Conservation (phyloP, 2,113 vertebrate genomes). For the Okapia johnstoni region DNA sequence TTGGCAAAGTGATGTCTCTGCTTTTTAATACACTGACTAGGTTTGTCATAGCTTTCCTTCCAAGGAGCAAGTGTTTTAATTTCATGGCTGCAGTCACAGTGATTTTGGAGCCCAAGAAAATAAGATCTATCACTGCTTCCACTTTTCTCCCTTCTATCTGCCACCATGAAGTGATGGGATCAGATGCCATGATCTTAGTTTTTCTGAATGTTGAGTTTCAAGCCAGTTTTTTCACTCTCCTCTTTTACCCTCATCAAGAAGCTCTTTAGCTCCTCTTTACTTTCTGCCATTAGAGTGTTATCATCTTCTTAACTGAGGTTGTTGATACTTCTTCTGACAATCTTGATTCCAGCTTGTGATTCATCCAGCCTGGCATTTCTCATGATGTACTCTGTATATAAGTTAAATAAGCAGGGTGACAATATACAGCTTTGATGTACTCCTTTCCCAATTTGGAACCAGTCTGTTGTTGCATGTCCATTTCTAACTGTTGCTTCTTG, state of each 20-base stretch:
- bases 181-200: not conserved
- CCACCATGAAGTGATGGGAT: not conserved
- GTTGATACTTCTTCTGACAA: not conserved
- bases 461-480: not conserved
- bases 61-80: not conserved
- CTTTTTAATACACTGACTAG: not conserved
- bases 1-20: not conserved
- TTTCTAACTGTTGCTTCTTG: not conserved
- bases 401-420: not conserved
- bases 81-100: not conserved
- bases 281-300: not conserved
- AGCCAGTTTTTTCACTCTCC: not conserved
- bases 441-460: not conserved
- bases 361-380: not conserved
- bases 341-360: not conserved
- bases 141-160: not conserved
- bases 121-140: not conserved
- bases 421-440: not conserved
- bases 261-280: not conserved
- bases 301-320: not conserved
- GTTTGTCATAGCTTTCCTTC: not conserved
- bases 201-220: not conserved
- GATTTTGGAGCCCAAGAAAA: not conserved
- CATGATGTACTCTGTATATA: not conserved
- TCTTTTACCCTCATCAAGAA: not conserved